phyloP scores from a whole-genome alignment of 1,140 invertebrate species.

The Littorina saxatilis region DNA sequence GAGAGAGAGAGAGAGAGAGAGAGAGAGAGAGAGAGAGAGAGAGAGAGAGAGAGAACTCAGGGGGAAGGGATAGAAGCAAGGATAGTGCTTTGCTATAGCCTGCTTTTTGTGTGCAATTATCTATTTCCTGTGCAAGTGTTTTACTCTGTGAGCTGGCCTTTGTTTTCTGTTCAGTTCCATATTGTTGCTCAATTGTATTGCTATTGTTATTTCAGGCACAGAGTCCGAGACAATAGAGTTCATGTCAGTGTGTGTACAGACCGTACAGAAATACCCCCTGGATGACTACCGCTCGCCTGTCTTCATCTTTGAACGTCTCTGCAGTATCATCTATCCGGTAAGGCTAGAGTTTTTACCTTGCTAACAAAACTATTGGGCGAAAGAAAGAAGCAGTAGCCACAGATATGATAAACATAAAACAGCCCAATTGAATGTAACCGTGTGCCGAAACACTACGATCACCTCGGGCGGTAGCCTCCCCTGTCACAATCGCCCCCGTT shows the following conservation, averaged over 20 bases:
- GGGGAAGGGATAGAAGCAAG: no score
- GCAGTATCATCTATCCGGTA: slow-evolving; percentile 95
- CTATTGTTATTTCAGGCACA: slow-evolving; percentile 83
- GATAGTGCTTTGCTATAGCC: no score
- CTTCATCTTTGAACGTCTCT: slow-evolving; percentile 95
- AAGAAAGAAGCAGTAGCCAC: no score
- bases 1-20: no score
- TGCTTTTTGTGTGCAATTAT: neutral
- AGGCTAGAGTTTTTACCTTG: neutral
- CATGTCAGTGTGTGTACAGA: slow-evolving; percentile 98
- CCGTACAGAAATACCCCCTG: slow-evolving; percentile 92
- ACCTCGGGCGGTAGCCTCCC: no score
- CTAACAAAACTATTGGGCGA: neutral
- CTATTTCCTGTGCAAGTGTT: neutral
- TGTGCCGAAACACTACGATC: no score
- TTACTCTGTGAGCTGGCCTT: neutral
- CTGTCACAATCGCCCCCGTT: no score
- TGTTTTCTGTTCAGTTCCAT: no score
- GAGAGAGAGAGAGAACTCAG: no score
- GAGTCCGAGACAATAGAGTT: slow-evolving; percentile 97
- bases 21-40: no score
- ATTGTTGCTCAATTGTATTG: neutral
- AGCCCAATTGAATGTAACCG: no score
- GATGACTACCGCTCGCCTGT: slow-evolving; percentile 97
- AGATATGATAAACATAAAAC: no score